Percentiles rank a stretch among this genome's conserved stretches.
Evolutionary conservation across 2,113 vertebrate species (phyloP).

Genomic region (Pongo pygmaeus): DNA sequence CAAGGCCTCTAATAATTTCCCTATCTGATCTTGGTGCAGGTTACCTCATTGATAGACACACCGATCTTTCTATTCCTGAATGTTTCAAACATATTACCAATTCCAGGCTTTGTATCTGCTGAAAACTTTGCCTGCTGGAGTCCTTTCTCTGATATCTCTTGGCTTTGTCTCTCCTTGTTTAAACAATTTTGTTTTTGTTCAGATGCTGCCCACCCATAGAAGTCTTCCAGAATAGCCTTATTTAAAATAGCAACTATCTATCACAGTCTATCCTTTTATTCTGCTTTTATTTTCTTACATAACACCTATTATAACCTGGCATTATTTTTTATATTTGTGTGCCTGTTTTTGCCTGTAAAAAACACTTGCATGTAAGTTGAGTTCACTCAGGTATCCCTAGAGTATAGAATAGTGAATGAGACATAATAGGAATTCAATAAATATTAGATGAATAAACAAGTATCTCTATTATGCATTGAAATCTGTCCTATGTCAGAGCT

Average conservation of each 20-base stretch:
- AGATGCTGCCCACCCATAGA: not conserved
- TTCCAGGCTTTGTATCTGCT: not conserved
- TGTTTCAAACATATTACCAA: not conserved
- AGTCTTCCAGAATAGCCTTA: not conserved
- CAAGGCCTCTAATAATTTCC: not conserved
- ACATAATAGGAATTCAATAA: not conserved
- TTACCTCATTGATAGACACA: not conserved
- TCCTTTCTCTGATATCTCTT: not conserved
- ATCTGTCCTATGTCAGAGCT: not conserved
- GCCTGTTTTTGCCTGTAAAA: not conserved
- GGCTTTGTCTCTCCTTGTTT: not conserved
- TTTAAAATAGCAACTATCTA: not conserved
- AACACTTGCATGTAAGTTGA: not conserved
- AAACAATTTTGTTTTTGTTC: not conserved
- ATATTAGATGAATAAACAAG: constrained; percentile 5
- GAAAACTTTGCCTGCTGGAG: not conserved
- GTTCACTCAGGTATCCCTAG: not conserved
- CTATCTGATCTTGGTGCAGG: not conserved
- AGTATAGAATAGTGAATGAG: not conserved
- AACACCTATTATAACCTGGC: not conserved
- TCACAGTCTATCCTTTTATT: not conserved
- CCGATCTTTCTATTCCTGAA: not conserved
- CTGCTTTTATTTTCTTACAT: not conserved
- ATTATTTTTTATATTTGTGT: not conserved
- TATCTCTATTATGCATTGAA: not conserved